Base-by-base conservation (phyloP, 1,140 invertebrate species). In the Sarcophaga peregrina region DNA sequence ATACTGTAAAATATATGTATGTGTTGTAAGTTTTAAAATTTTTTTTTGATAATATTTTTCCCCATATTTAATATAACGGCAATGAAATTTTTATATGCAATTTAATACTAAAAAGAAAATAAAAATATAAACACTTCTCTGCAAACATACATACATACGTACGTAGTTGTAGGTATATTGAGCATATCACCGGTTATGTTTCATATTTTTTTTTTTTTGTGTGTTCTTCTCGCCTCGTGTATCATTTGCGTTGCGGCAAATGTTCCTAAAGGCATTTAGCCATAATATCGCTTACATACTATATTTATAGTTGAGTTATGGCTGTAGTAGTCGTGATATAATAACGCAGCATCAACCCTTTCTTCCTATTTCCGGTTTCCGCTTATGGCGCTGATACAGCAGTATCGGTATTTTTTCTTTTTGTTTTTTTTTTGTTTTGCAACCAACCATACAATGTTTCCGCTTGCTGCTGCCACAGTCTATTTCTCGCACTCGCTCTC, bases 281-380 rank as follows among this genome's bases (percentile, higher is more conserved):
- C 15, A 48, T 46, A 48, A 15, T 76, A 76, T 76, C 46, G 8
- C 45, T 76, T 45, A n/a, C 13, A 47, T n/a, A 58, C n/a, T 76
- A 48, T 78, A 52, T 20, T 13, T 78, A n/a, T 20, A 13, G 74
- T 47, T 76, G 74, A 13, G 25, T 48, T 52, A 8, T 50, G 75
- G n/a, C n/a, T n/a, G n/a, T 9, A 37, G 73, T 4, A 47, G n/a
- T 78, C 47, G 47, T 25, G 46, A 15, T 25, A 20, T 15, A 78
- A 20, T 78, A 78, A 78, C 47, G 46, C 75, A 50, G 75, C 17
- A 78, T 78, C 17, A 78, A 78, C 75, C 75, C 75, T 78, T 78
- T 78, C 75, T 52, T 25, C 46, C n/a, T 78, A 78, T 78, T 78
- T 78, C 75, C 75, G 75, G 75, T 78, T 78, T 78, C 75, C 75